Evolutionary conservation across 1,140 invertebrate species (phyloP), one percentile per base, ranked within the genome.

Genomic region (Lasaia peninsularis): DNA sequence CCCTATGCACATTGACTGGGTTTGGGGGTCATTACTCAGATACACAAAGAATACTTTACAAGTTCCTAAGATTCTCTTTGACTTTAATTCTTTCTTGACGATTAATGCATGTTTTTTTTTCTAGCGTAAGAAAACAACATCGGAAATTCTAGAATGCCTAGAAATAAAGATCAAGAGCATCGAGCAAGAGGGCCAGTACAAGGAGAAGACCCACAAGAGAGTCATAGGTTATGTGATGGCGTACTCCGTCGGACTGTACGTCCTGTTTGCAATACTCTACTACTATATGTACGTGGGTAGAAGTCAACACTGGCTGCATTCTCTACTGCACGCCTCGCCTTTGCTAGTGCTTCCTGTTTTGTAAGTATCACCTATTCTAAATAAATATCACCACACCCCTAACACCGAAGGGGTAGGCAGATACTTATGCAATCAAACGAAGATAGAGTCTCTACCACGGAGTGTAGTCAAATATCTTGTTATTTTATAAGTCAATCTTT

Each of bases 141-240:
- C 92, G 53, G 93, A 95, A 72, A 85, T 95, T 61, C 85, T 98
- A 35, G 95, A 96, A 73, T 89, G 91, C 44, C 89, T 97, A 62
- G 94, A 97, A 79, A 90, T 95, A 88, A 92, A 97, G 86, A 96
- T 98, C 28, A 92, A 93, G 78, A 90, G 92, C 31, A 94, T 97
- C 54, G 94, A 97, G 73, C 91, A 93, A 74, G 96, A 95, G 90
- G 92, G 94, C 44, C 91, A 92, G 59, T 92, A 92, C 73, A 97
- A 96, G 18, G 93, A 97, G 82, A 92, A 94, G 65, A 92, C 90
- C 35, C 95, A 96, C 78, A 95, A 95, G 74, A 92, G 93, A 56
- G 93, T 96, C 59, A 93, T 97, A 54, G 94, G 94, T 34, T 92
- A 93, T 68, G 91, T 98, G 35, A 91, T 97, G 63, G 90, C 96